Base-by-base conservation (phyloP, 2,113 vertebrate genomes). In the Sigmodon hispidus region DNA sequence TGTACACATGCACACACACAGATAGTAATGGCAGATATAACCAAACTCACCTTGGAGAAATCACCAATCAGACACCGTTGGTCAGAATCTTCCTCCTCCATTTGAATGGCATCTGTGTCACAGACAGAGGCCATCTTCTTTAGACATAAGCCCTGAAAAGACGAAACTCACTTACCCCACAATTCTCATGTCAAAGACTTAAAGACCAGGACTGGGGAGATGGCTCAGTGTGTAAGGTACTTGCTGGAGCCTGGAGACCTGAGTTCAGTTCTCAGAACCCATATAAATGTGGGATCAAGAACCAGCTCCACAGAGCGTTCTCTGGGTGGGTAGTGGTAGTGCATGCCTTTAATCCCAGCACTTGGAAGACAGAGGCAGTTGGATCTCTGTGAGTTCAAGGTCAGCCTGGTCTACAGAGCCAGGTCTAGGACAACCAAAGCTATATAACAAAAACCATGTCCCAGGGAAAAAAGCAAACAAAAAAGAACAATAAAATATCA, bases 21-120 rank as follows among this genome's bases (percentile, higher is more conserved):
- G 4, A 16, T 21, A 57, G 29, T 21, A 22, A 34, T 50, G 22
- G 65, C 3, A 72, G 24, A 72, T 9, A 67, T 29, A 93, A 91
- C 31, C 43, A 96, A 86, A 94, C 97, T 92, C 61, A 98, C 98
- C 96, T 97, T 98, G 84, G 98, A 98, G 87, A 98, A 98, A 97
- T 98, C 98, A 90, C 98, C 98, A 77, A 97, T 98, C 65, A 98
- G 97, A 83, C 96, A 94, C 4, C 94, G 96, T 67, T 93, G 95
- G 55, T 97, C 89, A 43, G 45, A 80, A 52, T 98, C 98, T 81
- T 98, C 97, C 55, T 98, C 97, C 21, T 98, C 93, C 79, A 97
- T 95, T 43, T 96, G 97, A 61, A 84, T 87, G 36, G 97, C 92
- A 67, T 96, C 93, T 34, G 97, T 84, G 69, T 98, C 98, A 97